Evolutionary conservation across 2,888 invertebrate species (phyloP).

Genomic region (Malacosoma neustria): DNA sequence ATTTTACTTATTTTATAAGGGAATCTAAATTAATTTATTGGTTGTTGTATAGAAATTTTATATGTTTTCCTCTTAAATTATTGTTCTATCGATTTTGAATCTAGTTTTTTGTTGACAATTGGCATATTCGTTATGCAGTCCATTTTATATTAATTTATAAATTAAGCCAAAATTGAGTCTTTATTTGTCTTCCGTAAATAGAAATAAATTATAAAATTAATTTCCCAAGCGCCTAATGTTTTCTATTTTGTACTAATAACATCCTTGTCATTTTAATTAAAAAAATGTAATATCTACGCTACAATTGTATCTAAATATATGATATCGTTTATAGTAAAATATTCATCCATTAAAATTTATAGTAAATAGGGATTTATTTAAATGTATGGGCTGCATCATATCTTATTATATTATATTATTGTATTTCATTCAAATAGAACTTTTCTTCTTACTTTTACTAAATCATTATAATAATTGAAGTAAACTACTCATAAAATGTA

Average conservation of each 20-base stretch:
- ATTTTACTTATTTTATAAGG: slow-evolving; percentile 75
- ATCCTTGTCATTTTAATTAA: too few relatives aligned
- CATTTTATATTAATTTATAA: slow-evolving; percentile 28
- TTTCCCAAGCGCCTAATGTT: slow-evolving; percentile 1
- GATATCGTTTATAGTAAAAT: too few relatives aligned
- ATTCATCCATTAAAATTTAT: too few relatives aligned
- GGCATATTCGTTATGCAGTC: slow-evolving; percentile 61
- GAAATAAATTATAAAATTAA: slow-evolving; percentile 13
- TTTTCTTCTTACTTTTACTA: slow-evolving; percentile 62
- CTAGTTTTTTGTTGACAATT: slow-evolving; percentile 49
- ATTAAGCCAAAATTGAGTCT: slow-evolving; percentile 10
- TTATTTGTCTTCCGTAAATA: slow-evolving; percentile 21
- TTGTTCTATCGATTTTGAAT: slow-evolving; percentile 51
- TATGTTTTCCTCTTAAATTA: slow-evolving; percentile 65
- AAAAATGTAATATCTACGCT: too few relatives aligned
- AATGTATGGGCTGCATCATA: slow-evolving; percentile 42
- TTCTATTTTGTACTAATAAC: too few relatives aligned
- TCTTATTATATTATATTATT: slow-evolving; percentile 25
- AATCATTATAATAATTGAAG: slow-evolving; percentile 55
- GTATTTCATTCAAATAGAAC: slow-evolving; percentile 41
- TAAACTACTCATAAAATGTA: slow-evolving; percentile 64
- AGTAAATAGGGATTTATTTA: too few relatives aligned
- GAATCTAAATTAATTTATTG: slow-evolving; percentile 74
- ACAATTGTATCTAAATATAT: too few relatives aligned
- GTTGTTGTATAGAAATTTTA: slow-evolving; percentile 71